Evolutionary conservation across 2,113 vertebrate genomes (phyloP).

Genomic region (Tauraco erythrolophus): DNA sequence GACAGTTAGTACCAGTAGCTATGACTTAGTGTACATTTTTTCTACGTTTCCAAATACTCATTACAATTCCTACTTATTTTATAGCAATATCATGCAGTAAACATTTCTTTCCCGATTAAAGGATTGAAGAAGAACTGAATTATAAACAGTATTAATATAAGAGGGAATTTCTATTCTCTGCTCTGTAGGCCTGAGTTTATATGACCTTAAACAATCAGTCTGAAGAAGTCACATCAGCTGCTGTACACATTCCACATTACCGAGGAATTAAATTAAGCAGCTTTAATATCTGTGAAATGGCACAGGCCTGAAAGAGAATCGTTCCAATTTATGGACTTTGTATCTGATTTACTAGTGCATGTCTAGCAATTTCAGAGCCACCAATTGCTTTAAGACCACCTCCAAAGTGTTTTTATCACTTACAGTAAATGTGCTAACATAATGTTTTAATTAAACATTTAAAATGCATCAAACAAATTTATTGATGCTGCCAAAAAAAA

Average conservation of each 20-base stretch:
- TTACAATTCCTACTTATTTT: conserved; percentile 43
- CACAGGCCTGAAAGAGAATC: conserved; percentile 39
- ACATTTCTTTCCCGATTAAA: conserved; percentile 15
- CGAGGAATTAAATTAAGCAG: conserved; percentile 48
- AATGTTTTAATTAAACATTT: conserved; percentile 78
- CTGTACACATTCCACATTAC: conserved; percentile 50
- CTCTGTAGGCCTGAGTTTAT: conserved; percentile 26
- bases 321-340: conserved; percentile 44
- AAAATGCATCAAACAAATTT: conserved; percentile 72
- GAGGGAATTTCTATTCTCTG: conserved; percentile 16
- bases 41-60: conserved; percentile 18
- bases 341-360: conserved; percentile 55
- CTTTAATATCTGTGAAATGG: conserved; percentile 59
- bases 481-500: conserved; percentile 47
- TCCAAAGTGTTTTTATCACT: conserved; percentile 64
- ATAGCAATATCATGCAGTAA: background rate
- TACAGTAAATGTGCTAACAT: conserved; percentile 67
- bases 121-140: conserved; percentile 28
- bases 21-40: background rate
- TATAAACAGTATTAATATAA: conserved; percentile 42
- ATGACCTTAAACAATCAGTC: conserved; percentile 45
- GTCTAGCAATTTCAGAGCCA: conserved; percentile 32
- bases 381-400: conserved; percentile 65
- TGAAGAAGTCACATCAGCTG: conserved; percentile 61
- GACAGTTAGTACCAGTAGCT: background rate